Evolutionary conservation across 2,888 invertebrate genomes (phyloP), one percentile per base, ranked within the genome.

Genomic region (Chesias legatella): DNA sequence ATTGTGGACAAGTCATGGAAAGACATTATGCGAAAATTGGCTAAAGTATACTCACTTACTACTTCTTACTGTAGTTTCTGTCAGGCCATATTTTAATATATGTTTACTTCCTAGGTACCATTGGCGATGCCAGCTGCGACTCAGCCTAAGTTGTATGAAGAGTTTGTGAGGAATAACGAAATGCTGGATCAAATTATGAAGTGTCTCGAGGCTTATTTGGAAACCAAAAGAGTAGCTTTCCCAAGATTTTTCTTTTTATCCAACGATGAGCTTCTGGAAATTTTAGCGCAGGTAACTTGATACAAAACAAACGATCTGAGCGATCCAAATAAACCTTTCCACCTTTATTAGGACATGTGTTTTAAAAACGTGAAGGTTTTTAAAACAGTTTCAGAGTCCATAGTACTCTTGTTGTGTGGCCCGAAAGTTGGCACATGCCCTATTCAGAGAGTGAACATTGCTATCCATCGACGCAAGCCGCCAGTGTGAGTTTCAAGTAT

Each of bases 1-100:
- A 89, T 92, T 35, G 97, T 97, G 0, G 97, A 98, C 70, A 97
- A 95, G 68, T 94, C 94, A 0, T 97, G 95, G 91, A 96, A 96
- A 69, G 95, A 95, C 51, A 92, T 95, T 20, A 95, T 97, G 93
- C 90, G 95, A 35, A 92, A 92, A 67, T 91, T 95, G 1, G 92
- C 93, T 20, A 95, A 95, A 85, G 92, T 93, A 68, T 31, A 7
- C 10, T 7, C 32, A 7, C 10, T 7, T 11, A 4, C 7, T 11
- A 17, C 2, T 17, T 17, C 13, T 17, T 17, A 17, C 13, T 17
- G 2, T 17, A 17, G 13, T 17, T 17, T 17, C 13, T 2, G 5
- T 17, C 5, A 17, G 13, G 2, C n/a, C n/a, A n/a, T n/a, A n/a
- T n/a, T n/a, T n/a, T n/a, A n/a, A n/a, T n/a, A n/a, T n/a, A n/a